Conservation (phyloP, 2,888 invertebrate species). For the Metalampra italica region DNA sequence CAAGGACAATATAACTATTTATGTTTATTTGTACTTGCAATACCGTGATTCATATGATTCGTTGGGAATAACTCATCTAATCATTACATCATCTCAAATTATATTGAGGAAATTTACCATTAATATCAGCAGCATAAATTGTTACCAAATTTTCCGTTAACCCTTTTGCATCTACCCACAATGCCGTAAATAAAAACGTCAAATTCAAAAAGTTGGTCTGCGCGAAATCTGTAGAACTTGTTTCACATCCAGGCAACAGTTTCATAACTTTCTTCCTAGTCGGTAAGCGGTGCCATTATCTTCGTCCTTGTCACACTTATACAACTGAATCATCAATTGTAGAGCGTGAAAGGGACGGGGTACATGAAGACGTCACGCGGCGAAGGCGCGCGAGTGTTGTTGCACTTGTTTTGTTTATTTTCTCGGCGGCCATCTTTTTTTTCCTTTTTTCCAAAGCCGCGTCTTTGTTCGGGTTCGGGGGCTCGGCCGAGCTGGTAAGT, state of each 20-base stretch:
- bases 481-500: constrained; percentile 62
- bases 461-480: constrained; percentile 71
- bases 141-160: neutral
- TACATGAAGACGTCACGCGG: constrained; percentile 76
- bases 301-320: constrained; percentile 47
- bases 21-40: too few species aligned
- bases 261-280: constrained; percentile 74
- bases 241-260: constrained; percentile 51
- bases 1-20: too few species aligned
- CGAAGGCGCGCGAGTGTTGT: constrained; percentile 72
- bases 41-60: too few species aligned
- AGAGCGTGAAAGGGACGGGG: constrained; percentile 35
- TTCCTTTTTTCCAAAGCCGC: constrained; percentile 58
- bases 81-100: too few species aligned
- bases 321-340: constrained; percentile 10
- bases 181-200: constrained; percentile 34
- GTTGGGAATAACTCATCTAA: too few species aligned
- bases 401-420: constrained; percentile 76
- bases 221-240: constrained; percentile 75
- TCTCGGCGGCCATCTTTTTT: constrained; percentile 51
- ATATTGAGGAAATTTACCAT: neutral
- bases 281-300: constrained; percentile 43
- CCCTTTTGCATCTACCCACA: neutral
- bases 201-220: constrained; percentile 46
- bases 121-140: neutral